phyloP scores from a whole-genome alignment of 2,113 vertebrate species.

The Oreotrochilus melanogaster region DNA sequence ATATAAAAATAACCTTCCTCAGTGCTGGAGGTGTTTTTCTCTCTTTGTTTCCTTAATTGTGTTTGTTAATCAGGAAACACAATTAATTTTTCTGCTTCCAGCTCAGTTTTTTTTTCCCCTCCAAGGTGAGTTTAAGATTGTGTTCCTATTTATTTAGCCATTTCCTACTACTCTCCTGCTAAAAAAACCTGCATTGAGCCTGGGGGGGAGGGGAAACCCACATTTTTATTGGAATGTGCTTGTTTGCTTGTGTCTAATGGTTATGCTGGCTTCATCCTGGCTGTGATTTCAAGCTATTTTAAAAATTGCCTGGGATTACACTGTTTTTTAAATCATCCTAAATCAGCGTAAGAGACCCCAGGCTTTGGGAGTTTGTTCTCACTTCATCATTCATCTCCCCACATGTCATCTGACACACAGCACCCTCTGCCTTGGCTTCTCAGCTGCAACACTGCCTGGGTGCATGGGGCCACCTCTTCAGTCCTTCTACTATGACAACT shows the following conservation, averaged over 20 bases:
- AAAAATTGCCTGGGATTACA: background rate
- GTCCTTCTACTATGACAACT: background rate
- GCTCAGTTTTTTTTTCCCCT: background rate
- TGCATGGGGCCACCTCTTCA: background rate
- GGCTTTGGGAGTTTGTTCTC: background rate
- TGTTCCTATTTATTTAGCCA: background rate
- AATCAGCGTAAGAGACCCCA: background rate
- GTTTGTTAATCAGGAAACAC: slow-evolving; percentile 77
- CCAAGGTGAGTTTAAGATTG: slow-evolving; percentile 13
- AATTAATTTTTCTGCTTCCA: slow-evolving; percentile 65
- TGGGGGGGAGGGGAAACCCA: rapidly evolving
- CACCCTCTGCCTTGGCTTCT: background rate
- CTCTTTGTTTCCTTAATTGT: slow-evolving; percentile 72
- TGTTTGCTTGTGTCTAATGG: background rate
- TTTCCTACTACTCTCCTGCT: slow-evolving; percentile 20
- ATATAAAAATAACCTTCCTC: slow-evolving; percentile 64
- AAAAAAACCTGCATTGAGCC: background rate
- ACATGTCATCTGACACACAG: rapidly evolving
- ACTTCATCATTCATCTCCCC: background rate
- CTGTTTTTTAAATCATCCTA: background rate
- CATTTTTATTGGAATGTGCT: background rate
- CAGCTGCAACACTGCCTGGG: background rate
- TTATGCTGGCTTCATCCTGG: background rate
- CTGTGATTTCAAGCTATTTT: background rate
- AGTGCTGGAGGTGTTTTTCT: slow-evolving; percentile 21